phyloP scores from a whole-genome alignment of 2,888 invertebrate genomes.

The Rhaphigaster nebulosa region DNA sequence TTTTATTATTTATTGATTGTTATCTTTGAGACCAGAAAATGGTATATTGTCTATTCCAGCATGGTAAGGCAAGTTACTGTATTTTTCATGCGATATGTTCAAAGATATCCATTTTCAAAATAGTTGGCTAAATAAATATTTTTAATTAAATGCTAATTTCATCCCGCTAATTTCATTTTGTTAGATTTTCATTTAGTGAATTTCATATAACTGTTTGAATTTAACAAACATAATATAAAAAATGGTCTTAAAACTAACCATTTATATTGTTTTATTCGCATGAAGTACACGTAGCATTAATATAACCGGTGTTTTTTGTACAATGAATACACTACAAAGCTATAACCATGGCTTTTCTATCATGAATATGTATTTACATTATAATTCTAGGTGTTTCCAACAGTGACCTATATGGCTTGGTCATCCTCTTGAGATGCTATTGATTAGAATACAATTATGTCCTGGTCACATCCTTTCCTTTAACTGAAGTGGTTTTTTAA shows the following conservation, averaged over 20 bases:
- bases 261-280: slow-evolving; percentile 38
- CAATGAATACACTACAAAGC: slow-evolving; percentile 68
- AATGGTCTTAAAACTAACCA: slow-evolving; percentile 43
- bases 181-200: too few species aligned
- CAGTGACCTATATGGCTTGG: neutral
- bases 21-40: too few species aligned
- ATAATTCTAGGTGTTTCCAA: neutral
- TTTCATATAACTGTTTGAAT: neutral
- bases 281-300: slow-evolving; percentile 49
- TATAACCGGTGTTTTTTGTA: slow-evolving; percentile 61
- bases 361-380: neutral
- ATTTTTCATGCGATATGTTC: too few species aligned
- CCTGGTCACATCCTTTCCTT: too few species aligned
- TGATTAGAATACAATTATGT: too few species aligned
- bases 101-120: neutral
- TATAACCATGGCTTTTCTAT: neutral
- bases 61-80: too few species aligned
- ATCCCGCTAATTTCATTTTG: neutral
- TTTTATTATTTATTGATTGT: too few species aligned
- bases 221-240: neutral
- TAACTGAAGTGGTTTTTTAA: too few species aligned
- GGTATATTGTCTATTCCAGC: too few species aligned
- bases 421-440: neutral
- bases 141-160: neutral
- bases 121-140: neutral